Evolutionary conservation across 2,888 invertebrate genomes (phyloP).

Genomic region (Cephus nigrinus): DNA sequence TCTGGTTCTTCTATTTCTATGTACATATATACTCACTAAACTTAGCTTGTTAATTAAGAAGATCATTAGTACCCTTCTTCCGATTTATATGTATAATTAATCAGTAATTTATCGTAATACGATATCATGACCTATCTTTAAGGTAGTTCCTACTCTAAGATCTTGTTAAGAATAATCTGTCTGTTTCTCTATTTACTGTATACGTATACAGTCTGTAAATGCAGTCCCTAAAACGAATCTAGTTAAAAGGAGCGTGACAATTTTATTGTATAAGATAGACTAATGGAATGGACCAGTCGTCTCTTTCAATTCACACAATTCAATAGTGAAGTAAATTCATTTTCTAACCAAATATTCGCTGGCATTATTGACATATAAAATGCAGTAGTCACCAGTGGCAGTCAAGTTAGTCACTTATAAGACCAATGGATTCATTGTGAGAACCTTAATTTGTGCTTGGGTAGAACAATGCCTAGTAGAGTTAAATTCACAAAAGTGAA

Average conservation of each 20-base stretch:
- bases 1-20: background rate
- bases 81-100: background rate
- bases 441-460: background rate
- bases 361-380: too few species aligned
- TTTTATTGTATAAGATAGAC: too few species aligned
- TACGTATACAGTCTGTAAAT: background rate
- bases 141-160: background rate
- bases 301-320: too few species aligned
- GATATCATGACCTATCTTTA: background rate
- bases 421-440: background rate
- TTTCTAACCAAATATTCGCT: too few species aligned
- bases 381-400: too few species aligned
- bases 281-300: too few species aligned
- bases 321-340: too few species aligned
- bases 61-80: background rate
- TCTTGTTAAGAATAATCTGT: background rate
- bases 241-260: background rate
- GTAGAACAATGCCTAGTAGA: constrained; percentile 5
- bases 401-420: too few species aligned
- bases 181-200: background rate
- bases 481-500: background rate
- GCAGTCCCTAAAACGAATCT: background rate
- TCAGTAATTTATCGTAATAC: background rate
- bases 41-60: background rate
- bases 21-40: background rate